Evolutionary conservation across 2,113 vertebrate genomes (phyloP), one percentile per base, ranked within the genome.

Genomic region (Onychostruthus taczanowskii): DNA sequence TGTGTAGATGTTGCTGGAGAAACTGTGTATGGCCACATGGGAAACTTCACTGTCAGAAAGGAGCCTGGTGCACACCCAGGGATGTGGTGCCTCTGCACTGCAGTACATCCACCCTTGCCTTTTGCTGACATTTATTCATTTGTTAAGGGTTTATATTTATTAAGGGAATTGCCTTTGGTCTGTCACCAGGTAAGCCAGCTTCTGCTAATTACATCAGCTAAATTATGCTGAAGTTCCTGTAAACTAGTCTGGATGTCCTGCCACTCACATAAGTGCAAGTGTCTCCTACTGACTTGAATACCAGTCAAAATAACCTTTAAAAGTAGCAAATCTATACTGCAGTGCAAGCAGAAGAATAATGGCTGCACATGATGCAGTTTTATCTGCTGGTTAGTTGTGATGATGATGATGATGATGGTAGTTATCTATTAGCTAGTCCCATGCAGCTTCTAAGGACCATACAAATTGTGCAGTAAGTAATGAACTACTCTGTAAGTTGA

Each of bases 71-170:
- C 23, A 11, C 15, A 61, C 33, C 16, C 47, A 19, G 37, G 59
- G 53, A 35, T n/a, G 26, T 13, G 28, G 39, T 84, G 9, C 21
- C 35, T 69, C 43, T 69, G 46, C 0, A 0, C 4, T 77, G 49
- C 35, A 37, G 22, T 47, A 19, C n/a, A 28, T 52, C 39, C 46
- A 46, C 61, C 16, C 16, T 70, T 62, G 50, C 35, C 13, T 74
- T 77, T 37, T 63, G 22, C 46, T 66, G 80, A 13, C 20, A 37
- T 33, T 49, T 62, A 33, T 84, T 49, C 2, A 18, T 59, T 76
- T n/a, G 17, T 47, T 47, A 67, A 30, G 21, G 6, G 11, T 44
- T 81, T 62, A 18, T 73, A 21, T 70, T 91, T 82, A 6, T 76
- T 44, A 56, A 23, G 39, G 55, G 35, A 77, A 49, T 72, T 81